Percentiles rank a stretch among this genome's conserved stretches.
These are phyloP conservation scores for Lucilia cuprina DNA, from an alignment of 1,140 invertebrate genomes.

Conservation along the genomic window DNA sequence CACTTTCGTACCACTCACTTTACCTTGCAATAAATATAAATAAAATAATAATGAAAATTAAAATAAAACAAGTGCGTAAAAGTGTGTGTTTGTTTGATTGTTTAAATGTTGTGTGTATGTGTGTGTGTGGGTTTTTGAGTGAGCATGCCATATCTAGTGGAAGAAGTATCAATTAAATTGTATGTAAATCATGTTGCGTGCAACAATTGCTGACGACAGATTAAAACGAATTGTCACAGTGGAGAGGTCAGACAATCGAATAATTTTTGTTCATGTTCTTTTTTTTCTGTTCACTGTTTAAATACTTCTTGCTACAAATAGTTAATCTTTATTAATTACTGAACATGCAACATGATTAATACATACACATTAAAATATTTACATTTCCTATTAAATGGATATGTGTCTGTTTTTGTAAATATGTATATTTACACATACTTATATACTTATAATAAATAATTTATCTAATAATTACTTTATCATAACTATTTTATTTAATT, in stretches of 20 bases:
- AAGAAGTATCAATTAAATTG: slow-evolving; percentile 3
- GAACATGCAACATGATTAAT: neutral
- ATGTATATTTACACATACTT: too few relatives aligned
- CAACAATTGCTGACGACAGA: slow-evolving; percentile 4
- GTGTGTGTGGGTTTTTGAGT: too few relatives aligned
- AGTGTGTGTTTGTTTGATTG: neutral
- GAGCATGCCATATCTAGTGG: neutral
- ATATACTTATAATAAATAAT: too few relatives aligned
- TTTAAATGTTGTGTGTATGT: neutral
- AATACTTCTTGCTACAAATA: neutral
- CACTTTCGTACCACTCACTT: too few relatives aligned
- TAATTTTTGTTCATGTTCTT: neutral
- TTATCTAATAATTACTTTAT: too few relatives aligned
- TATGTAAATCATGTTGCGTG: slow-evolving; percentile 5
- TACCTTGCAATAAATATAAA: too few relatives aligned
- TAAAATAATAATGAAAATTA: too few relatives aligned
- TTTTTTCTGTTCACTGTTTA: neutral
- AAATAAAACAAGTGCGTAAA: neutral
- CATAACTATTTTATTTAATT: too few relatives aligned
- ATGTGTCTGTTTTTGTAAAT: too few relatives aligned
- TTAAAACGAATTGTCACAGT: neutral
- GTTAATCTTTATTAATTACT: neutral
- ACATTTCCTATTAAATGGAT: too few relatives aligned
- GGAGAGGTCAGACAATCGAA: neutral
- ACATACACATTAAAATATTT: neutral